Evolutionary conservation across 2,797 vertebrate genomes (phyloP), one percentile per base, ranked within the genome.

Genomic region (Oreortyx pictus): DNA sequence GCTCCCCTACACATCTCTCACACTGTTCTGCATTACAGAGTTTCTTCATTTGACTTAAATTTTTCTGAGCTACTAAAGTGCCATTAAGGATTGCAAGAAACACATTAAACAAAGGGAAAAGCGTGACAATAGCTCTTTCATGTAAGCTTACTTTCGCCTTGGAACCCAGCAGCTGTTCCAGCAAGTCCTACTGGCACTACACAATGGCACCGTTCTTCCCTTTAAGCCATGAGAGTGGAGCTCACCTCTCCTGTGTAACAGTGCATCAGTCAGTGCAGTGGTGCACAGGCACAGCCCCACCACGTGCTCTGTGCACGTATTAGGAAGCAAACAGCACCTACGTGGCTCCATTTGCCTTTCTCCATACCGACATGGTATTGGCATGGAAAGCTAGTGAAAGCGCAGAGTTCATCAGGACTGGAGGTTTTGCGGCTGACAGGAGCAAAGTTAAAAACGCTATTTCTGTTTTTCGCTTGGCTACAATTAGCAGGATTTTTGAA

Each of bases 41-140:
- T 65, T 88, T 68, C 33, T 76, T 76, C 68, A 79, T 74, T 91
- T 78, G 66, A 79, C 67, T 91, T 83, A 76, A 61, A 61, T 64
- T 85, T 76, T 67, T 85, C 33, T 3, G 3, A 75, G 50, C 65
- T 66, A 66, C 66, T 31, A 33, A 87, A 85, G 76, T 4, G 27
- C 62, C 88, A 88, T 39, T 64, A 70, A 79, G 64, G 89, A 80
- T 22, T 65, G 35, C 35, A 68, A 85, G 68, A 65, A 84, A 64
- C 52, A 18, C 41, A 60, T 74, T 37, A 80, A 92, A 91, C 70
- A 68, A 87, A 93, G 66, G 78, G 72, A 74, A 87, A 90, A 90
- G 47, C 72, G 65, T 0, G 1, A 14, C 62, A 89, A 57, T 68
- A 74, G 35, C 84, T 67, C 31, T 57, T 68, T 74, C 95, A 77